Conservation (phyloP, 2,888 invertebrate genomes). For the Polydrusus cervinus region DNA sequence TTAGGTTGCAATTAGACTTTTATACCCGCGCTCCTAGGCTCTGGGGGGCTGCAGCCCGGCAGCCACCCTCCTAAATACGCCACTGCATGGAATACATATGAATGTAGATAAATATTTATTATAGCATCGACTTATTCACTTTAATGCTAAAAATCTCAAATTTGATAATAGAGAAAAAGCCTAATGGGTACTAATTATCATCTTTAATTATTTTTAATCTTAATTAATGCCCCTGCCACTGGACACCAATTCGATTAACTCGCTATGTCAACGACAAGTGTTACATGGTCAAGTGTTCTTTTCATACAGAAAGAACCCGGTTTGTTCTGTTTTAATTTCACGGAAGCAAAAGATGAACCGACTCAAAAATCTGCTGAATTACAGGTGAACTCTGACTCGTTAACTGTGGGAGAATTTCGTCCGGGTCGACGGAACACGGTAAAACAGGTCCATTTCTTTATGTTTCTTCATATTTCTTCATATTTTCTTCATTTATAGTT, state of each 20-base stretch:
- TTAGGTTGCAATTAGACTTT: no score
- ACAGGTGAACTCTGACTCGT: constrained; percentile 52
- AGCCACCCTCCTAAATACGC: no score
- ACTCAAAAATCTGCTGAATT: constrained; percentile 39
- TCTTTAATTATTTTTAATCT: no score
- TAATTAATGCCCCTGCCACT: constrained; percentile 12
- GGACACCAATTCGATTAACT: background rate
- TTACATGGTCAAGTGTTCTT: constrained; percentile 28
- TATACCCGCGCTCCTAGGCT: no score
- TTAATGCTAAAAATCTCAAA: no score
- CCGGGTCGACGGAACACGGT: constrained; percentile 22
- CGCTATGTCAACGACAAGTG: constrained; percentile 33
- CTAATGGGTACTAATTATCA: no score
- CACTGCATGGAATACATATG: no score
- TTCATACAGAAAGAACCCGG: constrained; percentile 17
- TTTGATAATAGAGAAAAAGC: no score
- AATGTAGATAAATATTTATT: no score
- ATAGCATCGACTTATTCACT: no score
- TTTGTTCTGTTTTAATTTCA: constrained; percentile 33
- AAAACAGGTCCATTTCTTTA: constrained; percentile 57
- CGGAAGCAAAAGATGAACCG: constrained; percentile 34
- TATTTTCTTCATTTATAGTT: constrained; percentile 25
- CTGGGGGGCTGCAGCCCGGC: no score
- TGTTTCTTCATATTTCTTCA: background rate
- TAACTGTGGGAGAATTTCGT: constrained; percentile 66